Conservation (phyloP, 2,113 vertebrate species). For the Pitta sordida region DNA sequence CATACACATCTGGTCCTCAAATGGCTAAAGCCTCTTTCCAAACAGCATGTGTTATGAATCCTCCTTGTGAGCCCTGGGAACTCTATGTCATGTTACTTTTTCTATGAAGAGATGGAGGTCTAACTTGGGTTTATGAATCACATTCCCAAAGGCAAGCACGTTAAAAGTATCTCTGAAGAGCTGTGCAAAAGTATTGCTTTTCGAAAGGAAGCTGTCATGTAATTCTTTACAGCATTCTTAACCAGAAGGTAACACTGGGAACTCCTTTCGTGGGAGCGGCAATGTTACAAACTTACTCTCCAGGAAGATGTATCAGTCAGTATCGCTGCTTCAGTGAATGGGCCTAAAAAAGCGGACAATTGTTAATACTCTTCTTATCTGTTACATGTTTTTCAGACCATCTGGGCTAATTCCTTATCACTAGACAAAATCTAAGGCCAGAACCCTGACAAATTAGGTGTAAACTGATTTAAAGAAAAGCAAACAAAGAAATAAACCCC, state of each 20-base stretch:
- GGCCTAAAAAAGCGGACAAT: not conserved
- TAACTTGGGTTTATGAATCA: not conserved
- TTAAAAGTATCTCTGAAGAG: not conserved
- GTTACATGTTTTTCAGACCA: not conserved
- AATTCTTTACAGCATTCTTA: not conserved
- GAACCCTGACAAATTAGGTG: not conserved
- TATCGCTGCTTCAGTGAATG: not conserved
- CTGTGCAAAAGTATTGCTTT: not conserved
- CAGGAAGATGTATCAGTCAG: not conserved
- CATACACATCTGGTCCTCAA: constrained; percentile 5
- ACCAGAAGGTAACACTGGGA: not conserved
- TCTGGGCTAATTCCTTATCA: not conserved
- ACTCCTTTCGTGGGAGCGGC: not conserved
- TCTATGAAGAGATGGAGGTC: not conserved
- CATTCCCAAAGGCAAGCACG: not conserved
- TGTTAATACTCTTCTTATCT: not conserved
- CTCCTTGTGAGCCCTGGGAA: not conserved
- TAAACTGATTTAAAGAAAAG: not conserved
- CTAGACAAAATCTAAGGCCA: not conserved
- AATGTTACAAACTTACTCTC: not conserved
- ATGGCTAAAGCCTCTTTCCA: not conserved
- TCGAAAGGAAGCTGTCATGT: not conserved
- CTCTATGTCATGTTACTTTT: not conserved
- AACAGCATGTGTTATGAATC: not conserved
- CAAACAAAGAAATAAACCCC: not conserved